A percentile compares a stretch with the other conserved stretches of the same genome.
These are phyloP conservation scores for Drosophila niveifrons DNA, from an alignment of 2,888 invertebrate species.

Conservation along the genomic window DNA sequence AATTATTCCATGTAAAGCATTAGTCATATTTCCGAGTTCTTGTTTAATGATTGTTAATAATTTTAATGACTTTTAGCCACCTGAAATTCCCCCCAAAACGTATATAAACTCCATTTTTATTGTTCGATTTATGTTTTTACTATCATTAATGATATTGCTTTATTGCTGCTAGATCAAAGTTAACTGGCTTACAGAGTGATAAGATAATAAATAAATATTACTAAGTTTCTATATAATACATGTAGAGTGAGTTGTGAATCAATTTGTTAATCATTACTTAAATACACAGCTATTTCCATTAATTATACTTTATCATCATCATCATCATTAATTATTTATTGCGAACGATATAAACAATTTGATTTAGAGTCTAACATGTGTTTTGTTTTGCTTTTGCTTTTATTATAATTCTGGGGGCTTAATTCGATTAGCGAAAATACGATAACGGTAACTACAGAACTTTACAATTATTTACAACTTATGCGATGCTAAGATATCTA, in stretches of 20 bases:
- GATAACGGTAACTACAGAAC: conserved; percentile 70
- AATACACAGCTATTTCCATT: conserved; percentile 35
- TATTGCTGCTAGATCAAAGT: conserved; percentile 73
- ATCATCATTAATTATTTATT: conserved; percentile 23
- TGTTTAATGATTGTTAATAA: too few relatives aligned
- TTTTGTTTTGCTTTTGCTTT: conserved; percentile 3
- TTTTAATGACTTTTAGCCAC: too few relatives aligned
- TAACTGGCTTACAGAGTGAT: conserved; percentile 59
- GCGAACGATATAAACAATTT: conserved; percentile 55
- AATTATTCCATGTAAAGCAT: too few relatives aligned
- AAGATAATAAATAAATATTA: conserved; percentile 76
- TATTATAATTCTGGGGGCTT: conserved; percentile 46
- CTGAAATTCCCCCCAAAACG: neutral
- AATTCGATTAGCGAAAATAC: conserved; percentile 56
- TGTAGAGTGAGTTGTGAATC: conserved; percentile 33
- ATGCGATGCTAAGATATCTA: conserved; percentile 27
- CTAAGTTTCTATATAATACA: conserved; percentile 52
- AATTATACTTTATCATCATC: neutral
- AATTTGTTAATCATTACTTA: conserved; percentile 42
- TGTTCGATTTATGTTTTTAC: conserved; percentile 34
- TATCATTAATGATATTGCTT: conserved; percentile 68
- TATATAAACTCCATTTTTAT: neutral
- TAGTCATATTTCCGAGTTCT: too few relatives aligned
- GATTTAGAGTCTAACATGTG: conserved; percentile 15
- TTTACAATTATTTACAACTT: conserved; percentile 75